Evolutionary conservation across 2,113 vertebrate species (phyloP).

Genomic region (Bos javanicus): DNA sequence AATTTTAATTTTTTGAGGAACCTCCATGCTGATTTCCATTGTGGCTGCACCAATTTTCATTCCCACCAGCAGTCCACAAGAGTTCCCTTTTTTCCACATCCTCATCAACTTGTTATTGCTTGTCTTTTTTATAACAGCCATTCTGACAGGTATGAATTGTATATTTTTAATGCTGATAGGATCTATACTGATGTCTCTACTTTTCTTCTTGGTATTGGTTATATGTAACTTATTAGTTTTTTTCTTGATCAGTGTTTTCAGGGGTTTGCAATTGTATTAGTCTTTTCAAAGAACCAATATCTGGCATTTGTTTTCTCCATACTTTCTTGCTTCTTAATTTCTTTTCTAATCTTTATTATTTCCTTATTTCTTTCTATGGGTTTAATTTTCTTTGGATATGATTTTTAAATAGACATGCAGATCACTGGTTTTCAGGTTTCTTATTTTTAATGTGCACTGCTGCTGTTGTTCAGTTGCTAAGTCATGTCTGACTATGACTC

Average conservation of each 20-base stretch:
- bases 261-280: neutral
- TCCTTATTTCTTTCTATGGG: neutral
- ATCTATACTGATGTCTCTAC: neutral
- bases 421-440: neutral
- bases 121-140: neutral
- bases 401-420: neutral
- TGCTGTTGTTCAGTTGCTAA: neutral
- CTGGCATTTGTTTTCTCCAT: constrained; percentile 3
- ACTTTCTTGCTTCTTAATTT: neutral
- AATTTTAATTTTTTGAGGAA: neutral
- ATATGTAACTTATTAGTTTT: neutral
- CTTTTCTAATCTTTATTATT: neutral
- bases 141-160: neutral
- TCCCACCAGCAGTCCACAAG: neutral
- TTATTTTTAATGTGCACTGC: neutral
- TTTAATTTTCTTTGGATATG: neutral
- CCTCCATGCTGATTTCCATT: neutral
- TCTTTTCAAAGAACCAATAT: neutral
- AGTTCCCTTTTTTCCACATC: neutral
- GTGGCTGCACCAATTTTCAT: neutral
- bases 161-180: neutral
- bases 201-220: neutral
- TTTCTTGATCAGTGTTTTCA: neutral
- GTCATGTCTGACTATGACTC: neutral
- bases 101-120: neutral